Percentiles rank a stretch among this genome's conserved stretches.
These are phyloP conservation scores for Mesoligia furuncula DNA, from an alignment of 2,888 invertebrate genomes.

Conservation along the genomic window DNA sequence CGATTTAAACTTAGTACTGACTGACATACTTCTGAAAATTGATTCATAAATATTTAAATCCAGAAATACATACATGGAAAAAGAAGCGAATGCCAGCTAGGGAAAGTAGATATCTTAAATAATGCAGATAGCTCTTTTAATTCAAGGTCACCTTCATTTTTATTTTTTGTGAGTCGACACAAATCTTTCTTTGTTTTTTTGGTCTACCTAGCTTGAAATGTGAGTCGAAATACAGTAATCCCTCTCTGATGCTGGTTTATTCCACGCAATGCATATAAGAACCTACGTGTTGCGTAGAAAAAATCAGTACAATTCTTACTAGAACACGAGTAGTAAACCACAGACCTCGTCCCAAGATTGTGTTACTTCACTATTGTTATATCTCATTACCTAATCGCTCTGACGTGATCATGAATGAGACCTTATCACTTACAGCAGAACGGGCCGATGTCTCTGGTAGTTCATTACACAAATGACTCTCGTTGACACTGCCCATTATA, in stretches of 20 bases:
- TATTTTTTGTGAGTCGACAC: background rate
- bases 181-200: background rate
- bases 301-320: conserved; percentile 28
- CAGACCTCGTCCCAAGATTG: conserved; percentile 78
- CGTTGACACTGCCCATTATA: conserved; percentile 62
- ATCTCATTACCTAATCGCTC: conserved; percentile 72
- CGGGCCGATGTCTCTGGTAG: conserved; percentile 44
- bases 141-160: background rate
- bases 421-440: conserved; percentile 58
- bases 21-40: conserved; percentile 42
- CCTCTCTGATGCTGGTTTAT: background rate
- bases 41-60: conserved; percentile 51
- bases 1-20: conserved; percentile 20
- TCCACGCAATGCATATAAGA: background rate
- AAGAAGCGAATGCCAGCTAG: background rate
- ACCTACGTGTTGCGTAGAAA: background rate
- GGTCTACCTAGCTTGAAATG: background rate
- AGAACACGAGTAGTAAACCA: conserved; percentile 77
- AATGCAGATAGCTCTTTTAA: conserved; percentile 9
- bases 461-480: conserved; percentile 63
- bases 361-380: conserved; percentile 74
- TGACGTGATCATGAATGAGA: conserved; percentile 61
- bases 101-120: background rate
- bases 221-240: background rate
- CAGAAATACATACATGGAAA: background rate